Percentiles rank a stretch among this genome's conserved stretches.
Conservation (phyloP, 1,140 invertebrate species). For the Pogonomyrmex californicus region DNA sequence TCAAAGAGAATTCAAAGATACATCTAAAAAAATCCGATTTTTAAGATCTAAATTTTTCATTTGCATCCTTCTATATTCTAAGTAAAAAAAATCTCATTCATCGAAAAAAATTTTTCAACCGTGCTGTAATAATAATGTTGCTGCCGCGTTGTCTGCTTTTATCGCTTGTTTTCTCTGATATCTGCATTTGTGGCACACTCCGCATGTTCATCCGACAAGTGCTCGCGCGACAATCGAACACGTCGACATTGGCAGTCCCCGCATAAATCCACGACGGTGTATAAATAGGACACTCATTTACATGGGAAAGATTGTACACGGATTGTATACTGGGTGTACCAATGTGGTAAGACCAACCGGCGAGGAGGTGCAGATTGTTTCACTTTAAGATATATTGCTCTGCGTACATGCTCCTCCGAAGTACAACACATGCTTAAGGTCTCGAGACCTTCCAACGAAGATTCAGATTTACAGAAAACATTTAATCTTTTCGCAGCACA, state of each 20-base stretch:
- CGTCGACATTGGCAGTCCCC: constrained; percentile 72
- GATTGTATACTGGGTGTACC: constrained; percentile 64
- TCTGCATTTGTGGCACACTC: constrained; percentile 14
- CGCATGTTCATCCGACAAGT: constrained; percentile 22
- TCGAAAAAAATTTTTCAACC: neutral
- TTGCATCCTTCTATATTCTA: neutral
- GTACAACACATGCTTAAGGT: constrained; percentile 10
- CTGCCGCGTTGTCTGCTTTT: neutral
- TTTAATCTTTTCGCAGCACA: neutral
- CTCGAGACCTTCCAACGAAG: neutral
- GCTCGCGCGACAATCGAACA: constrained; percentile 63
- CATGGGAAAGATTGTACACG: constrained; percentile 70
- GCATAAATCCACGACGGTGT: constrained; percentile 73
- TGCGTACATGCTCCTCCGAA: neutral
- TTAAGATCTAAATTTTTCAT: neutral
- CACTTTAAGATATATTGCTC: neutral
- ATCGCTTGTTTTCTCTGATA: constrained; percentile 13
- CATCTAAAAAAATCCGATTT: neutral
- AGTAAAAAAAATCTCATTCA: neutral
- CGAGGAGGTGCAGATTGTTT: neutral
- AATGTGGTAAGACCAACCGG: neutral
- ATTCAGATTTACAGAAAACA: constrained; percentile 13
- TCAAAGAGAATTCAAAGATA: neutral
- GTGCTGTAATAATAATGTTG: neutral
- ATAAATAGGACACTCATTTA: constrained; percentile 64